A percentile compares a stretch with the other conserved stretches of the same genome.
These are phyloP conservation scores for Indicator maculatus DNA, from an alignment of 2,113 vertebrate species.

Conservation along the genomic window DNA sequence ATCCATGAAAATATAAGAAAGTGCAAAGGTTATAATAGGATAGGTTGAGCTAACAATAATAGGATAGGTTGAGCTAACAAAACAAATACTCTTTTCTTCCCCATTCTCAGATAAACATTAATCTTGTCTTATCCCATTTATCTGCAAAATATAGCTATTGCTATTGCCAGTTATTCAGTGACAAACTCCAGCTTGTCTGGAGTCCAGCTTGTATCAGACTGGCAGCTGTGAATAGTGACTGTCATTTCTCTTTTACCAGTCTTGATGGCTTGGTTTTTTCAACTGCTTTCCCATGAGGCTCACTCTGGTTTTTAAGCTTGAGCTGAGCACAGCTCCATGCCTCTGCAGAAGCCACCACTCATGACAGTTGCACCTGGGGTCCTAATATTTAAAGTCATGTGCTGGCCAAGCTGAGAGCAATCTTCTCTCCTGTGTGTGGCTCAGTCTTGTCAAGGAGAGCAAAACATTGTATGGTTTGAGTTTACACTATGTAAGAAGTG, in stretches of 20 bases:
- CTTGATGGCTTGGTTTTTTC: not conserved
- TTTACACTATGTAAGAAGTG: fast-evolving
- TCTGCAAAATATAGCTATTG: not conserved
- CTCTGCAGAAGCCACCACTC: not conserved
- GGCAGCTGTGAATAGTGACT: not conserved
- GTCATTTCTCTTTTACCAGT: not conserved
- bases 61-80: not conserved
- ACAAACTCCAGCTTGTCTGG: not conserved
- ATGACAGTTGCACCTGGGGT: not conserved
- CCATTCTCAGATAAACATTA: not conserved
- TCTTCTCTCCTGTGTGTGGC: not conserved
- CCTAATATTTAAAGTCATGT: too few relatives aligned
- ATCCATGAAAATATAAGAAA: not conserved
- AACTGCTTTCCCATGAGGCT: not conserved
- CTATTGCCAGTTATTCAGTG: not conserved
- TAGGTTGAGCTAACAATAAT: not conserved
- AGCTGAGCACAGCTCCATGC: not conserved
- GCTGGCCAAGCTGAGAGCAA: not conserved
- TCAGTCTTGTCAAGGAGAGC: not conserved
- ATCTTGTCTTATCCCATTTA: not conserved
- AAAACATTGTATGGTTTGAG: not conserved
- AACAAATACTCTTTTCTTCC: not conserved
- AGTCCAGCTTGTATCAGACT: not conserved
- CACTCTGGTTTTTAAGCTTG: fast-evolving
- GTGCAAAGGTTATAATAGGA: not conserved